Conservation (phyloP, 2,888 invertebrate species). For the Agrotis clavis region DNA sequence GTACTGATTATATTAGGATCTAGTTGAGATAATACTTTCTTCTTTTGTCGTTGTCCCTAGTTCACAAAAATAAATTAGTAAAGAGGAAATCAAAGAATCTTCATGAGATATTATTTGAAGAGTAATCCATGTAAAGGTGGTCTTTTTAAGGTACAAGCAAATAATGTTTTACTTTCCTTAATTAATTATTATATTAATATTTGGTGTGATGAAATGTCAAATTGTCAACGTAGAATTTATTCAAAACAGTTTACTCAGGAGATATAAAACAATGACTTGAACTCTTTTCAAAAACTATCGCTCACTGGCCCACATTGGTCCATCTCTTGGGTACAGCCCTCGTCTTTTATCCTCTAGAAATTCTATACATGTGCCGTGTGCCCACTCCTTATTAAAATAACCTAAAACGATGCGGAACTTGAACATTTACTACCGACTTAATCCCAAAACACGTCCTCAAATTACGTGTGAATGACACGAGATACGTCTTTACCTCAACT, state of each 20-base stretch:
- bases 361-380: neutral
- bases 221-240: neutral
- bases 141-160: no score
- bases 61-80: no score
- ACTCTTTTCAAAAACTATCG: neutral
- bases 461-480: conserved; percentile 58
- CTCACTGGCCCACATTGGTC: neutral
- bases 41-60: neutral
- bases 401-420: conserved; percentile 10
- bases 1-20: neutral
- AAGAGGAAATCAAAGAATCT: no score
- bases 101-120: no score
- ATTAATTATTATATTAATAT: no score
- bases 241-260: neutral
- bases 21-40: neutral
- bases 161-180: neutral
- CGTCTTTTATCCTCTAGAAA: neutral
- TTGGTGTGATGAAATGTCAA: neutral
- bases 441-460: conserved; percentile 50
- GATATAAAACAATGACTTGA: neutral
- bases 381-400: conserved; percentile 16
- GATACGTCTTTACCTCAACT: conserved; percentile 55
- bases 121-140: no score
- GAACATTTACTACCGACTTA: conserved; percentile 26
- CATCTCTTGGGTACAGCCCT: neutral